Evolutionary conservation across 1,140 invertebrate genomes (phyloP), one percentile per base, ranked within the genome.

Genomic region (Aphaenogaster ashmeadi): DNA sequence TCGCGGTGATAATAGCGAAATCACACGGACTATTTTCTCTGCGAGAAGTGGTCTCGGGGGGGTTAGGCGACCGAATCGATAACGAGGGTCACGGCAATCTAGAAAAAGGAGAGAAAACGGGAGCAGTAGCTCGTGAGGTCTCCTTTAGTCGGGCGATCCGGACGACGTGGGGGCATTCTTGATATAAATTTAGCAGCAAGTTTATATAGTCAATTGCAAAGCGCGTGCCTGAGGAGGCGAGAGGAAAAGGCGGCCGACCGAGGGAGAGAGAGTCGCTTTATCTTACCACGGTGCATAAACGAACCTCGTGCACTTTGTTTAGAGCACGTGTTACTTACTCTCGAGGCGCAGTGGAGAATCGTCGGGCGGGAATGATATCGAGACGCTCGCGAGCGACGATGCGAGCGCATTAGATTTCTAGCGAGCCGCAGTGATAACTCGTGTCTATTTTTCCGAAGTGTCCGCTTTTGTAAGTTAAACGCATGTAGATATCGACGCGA

Each of bases 391-490:
- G 36, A 27, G 9, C 36, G 18, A 21, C 13, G 21, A 80, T 41
- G 33, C 33, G 62, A 66, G 67, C 52, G 54, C 41, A 21, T 58
- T 60, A 83, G 54, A 72, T 52, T 83, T 85, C 27, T 85, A 47
- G 27, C 60, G 69, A 58, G 62, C 52, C 85, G 9, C 13, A 85
- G 18, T 54, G 54, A 84, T 77, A 84, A 78, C 52, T 86, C 78
- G 69, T 88, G 80, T 89, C 78, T 93, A 88, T 90, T 93, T 87
- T 88, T 92, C 86, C 72, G 80, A 89, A 80, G 21, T 90, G 80
- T 92, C 80, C 86, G 90, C 89, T 93, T 93, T 92, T 93, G 87
- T 93, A 93, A 91, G 56, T 84, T 80, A 92, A 27, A 87, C 71
- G 87, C 89, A 90, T 87, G 78, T 92, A 92, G 89, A 92, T 89